Evolutionary conservation across 2,888 invertebrate genomes (phyloP).

Genomic region (Adineta ricciae): DNA sequence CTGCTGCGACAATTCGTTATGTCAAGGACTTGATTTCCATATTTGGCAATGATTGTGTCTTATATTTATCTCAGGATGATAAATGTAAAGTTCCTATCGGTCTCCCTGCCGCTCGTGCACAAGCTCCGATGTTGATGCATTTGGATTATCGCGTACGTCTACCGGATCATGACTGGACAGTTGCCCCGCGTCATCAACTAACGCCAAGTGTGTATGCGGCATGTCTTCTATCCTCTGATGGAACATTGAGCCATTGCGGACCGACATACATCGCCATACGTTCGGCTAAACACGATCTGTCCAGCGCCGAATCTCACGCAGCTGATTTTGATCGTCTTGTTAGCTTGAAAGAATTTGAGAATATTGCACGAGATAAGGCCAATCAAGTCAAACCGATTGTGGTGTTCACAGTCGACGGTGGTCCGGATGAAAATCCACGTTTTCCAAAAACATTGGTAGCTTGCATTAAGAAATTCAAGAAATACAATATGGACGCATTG

Average conservation of each 20-base stretch:
- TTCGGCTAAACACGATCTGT: not conserved
- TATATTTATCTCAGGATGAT: not conserved
- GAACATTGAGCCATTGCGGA: not conserved
- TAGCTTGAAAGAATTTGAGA: not conserved
- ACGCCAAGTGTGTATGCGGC: conserved; percentile 36
- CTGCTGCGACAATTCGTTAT: not conserved
- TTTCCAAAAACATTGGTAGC: not conserved
- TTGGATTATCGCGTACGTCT: not conserved
- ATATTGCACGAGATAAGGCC: not conserved
- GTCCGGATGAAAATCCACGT: not conserved
- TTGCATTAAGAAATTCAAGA: not conserved
- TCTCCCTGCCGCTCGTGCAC: conserved; percentile 47
- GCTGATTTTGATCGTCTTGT: not conserved
- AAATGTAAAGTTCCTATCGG: conserved; percentile 39
- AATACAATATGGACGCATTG: not conserved
- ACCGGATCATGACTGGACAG: not conserved
- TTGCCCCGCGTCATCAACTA: conserved; percentile 38
- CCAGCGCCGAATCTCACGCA: not conserved
- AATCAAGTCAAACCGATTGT: not conserved
- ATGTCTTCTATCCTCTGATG: not conserved
- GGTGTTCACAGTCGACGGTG: not conserved
- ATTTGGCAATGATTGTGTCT: too few species aligned
- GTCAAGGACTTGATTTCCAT: too few species aligned
- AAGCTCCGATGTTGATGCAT: conserved; percentile 40
- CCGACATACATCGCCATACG: not conserved